Evolutionary conservation across 2,797 vertebrate genomes (phyloP).

Genomic region (Pelodytes ibericus): DNA sequence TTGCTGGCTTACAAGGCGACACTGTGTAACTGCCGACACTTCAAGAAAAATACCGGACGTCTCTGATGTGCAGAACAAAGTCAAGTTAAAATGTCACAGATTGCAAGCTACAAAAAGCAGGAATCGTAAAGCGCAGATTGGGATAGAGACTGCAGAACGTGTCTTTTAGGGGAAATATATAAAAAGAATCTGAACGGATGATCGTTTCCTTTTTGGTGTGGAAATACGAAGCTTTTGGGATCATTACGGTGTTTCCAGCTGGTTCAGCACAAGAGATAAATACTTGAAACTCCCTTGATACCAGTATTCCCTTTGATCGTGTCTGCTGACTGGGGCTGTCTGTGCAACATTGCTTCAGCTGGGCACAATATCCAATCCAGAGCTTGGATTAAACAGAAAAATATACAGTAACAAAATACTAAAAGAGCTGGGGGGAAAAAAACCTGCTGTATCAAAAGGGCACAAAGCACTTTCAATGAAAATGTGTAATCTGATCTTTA

Average conservation of each 20-base stretch:
- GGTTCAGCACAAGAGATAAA: constrained; percentile 36
- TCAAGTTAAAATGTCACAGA: background rate
- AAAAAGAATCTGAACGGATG: background rate
- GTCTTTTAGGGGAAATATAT: background rate
- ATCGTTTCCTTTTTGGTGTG: background rate
- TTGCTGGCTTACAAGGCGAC: background rate
- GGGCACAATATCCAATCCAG: background rate
- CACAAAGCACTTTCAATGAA: too few species aligned
- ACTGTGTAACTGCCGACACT: background rate
- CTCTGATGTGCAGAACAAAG: constrained; percentile 1
- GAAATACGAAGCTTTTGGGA: constrained; percentile 22
- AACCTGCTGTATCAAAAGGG: too few species aligned
- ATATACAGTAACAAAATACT: background rate
- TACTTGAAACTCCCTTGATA: constrained; percentile 35
- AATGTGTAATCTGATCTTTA: too few species aligned
- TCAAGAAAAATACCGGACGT: background rate
- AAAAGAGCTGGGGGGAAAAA: too few species aligned
- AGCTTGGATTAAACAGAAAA: background rate
- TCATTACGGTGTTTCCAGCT: constrained; percentile 40
- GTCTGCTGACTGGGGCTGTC: constrained; percentile 14
- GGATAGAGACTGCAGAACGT: background rate
- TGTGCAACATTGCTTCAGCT: too few species aligned
- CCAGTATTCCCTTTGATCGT: constrained; percentile 33
- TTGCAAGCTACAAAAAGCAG: background rate
- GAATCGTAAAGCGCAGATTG: background rate